Conservation (phyloP, 1,140 invertebrate species). For the Hylaeus volcanicus region DNA sequence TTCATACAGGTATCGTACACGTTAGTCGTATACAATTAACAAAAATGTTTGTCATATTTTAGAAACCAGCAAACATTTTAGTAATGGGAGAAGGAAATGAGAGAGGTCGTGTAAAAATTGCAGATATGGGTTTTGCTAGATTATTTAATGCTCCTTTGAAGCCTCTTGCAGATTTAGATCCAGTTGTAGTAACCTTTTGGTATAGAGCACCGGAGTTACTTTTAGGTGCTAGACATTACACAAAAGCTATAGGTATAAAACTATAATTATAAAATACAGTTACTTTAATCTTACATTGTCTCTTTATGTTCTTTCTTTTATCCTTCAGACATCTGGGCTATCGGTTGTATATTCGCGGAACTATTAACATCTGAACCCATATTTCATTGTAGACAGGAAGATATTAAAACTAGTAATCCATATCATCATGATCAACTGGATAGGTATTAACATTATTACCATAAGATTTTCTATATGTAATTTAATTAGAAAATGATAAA, state of each 20-base stretch:
- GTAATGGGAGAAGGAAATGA: slow-evolving; percentile 99
- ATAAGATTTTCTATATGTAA: neutral
- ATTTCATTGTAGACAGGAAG: slow-evolving; percentile 99
- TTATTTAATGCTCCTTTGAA: slow-evolving; percentile 99
- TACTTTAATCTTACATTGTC: neutral
- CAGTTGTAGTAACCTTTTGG: slow-evolving; percentile 99
- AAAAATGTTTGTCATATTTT: slow-evolving; percentile 55
- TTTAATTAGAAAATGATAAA: slow-evolving; percentile 12
- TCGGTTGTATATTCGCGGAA: slow-evolving; percentile 99
- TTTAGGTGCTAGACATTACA: slow-evolving; percentile 98
- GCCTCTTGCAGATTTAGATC: slow-evolving; percentile 98
- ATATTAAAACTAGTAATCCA: slow-evolving; percentile 99
- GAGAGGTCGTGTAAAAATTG: slow-evolving; percentile 98
- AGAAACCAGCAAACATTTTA: slow-evolving; percentile 99
- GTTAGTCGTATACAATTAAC: neutral
- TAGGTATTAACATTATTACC: slow-evolving; percentile 74
- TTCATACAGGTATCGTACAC: neutral
- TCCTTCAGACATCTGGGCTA: slow-evolving; percentile 98
- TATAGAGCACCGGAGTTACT: slow-evolving; percentile 98
- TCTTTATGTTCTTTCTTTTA: slow-evolving; percentile 3
- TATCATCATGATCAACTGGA: slow-evolving; percentile 99
- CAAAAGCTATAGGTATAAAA: slow-evolving; percentile 95
- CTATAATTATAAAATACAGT: neutral
- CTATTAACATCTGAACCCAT: slow-evolving; percentile 98
- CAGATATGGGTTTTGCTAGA: slow-evolving; percentile 99